These are phyloP conservation scores for Holothuria leucospilota DNA, from an alignment of 53 echinoderm and acorn worm genomes.

Conservation along the genomic window DNA sequence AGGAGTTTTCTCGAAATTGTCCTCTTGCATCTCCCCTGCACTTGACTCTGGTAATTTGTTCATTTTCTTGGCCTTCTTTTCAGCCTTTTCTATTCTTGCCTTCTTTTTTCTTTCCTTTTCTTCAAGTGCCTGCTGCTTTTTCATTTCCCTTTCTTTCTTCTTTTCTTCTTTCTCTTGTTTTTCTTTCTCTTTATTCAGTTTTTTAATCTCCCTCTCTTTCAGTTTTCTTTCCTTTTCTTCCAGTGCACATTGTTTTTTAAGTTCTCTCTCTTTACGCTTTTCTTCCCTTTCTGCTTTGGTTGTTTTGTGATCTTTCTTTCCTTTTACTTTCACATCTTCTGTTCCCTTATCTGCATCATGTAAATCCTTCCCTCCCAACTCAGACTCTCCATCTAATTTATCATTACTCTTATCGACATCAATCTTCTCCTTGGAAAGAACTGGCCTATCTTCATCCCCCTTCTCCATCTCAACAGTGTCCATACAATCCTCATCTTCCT, in stretches of 20 bases:
- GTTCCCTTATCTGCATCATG: background rate
- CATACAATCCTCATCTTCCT: too few relatives aligned
- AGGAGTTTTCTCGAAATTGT: too few relatives aligned
- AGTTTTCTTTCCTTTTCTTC: constrained; percentile 10
- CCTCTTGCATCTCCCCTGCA: too few relatives aligned
- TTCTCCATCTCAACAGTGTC: background rate
- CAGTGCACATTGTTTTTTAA: background rate
- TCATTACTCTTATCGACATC: background rate
- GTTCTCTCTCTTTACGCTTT: background rate
- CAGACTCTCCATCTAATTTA: background rate
- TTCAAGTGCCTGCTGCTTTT: constrained; percentile 1
- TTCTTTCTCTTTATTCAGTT: background rate
- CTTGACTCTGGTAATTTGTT: constrained; percentile 1
- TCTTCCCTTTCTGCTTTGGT: constrained; percentile 1
- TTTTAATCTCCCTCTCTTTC: constrained; percentile 7
- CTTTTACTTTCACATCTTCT: background rate
- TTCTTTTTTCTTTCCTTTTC: background rate
- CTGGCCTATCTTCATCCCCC: background rate
- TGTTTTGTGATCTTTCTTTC: background rate
- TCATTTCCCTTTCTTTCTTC: background rate
- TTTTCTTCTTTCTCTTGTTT: constrained; percentile 20
- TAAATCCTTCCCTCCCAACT: background rate
- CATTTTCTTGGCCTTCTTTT: constrained; percentile 42
- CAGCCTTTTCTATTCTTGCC: background rate
- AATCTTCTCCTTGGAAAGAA: background rate